These are phyloP conservation scores for Menura novaehollandiae DNA, from an alignment of 2,113 vertebrate genomes.

Conservation along the genomic window DNA sequence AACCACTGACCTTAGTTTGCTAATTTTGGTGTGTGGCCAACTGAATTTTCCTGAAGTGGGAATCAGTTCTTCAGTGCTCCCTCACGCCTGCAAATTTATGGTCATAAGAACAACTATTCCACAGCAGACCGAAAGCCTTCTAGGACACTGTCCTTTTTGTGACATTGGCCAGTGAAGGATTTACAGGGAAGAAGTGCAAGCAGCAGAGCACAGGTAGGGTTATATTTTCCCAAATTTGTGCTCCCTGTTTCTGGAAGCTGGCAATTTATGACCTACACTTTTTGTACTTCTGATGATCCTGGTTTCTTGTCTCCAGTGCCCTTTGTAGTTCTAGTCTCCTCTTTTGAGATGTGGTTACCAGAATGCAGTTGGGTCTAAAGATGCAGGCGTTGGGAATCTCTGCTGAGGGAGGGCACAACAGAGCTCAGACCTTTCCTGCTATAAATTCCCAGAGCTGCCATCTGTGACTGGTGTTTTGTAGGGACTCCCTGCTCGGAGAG, in stretches of 20 bases:
- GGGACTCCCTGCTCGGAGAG: background rate
- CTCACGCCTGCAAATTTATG: background rate
- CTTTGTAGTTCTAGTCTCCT: background rate
- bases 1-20: background rate
- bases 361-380: background rate
- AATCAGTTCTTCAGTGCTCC: background rate
- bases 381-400: rapidly evolving
- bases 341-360: background rate
- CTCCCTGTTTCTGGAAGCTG: background rate
- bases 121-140: background rate
- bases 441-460: background rate
- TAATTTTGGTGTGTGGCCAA: background rate
- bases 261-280: background rate
- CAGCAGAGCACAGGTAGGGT: background rate
- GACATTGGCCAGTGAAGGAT: background rate
- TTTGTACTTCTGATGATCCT: background rate
- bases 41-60: background rate
- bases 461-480: background rate
- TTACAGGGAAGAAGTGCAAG: background rate
- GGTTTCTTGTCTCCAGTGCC: background rate
- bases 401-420: background rate
- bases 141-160: background rate
- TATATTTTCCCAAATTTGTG: background rate
- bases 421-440: background rate
- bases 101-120: background rate